Evolutionary conservation across 2,797 vertebrate species (phyloP), one percentile per base, ranked within the genome.

Genomic region (Sebastes ruberrimus): DNA sequence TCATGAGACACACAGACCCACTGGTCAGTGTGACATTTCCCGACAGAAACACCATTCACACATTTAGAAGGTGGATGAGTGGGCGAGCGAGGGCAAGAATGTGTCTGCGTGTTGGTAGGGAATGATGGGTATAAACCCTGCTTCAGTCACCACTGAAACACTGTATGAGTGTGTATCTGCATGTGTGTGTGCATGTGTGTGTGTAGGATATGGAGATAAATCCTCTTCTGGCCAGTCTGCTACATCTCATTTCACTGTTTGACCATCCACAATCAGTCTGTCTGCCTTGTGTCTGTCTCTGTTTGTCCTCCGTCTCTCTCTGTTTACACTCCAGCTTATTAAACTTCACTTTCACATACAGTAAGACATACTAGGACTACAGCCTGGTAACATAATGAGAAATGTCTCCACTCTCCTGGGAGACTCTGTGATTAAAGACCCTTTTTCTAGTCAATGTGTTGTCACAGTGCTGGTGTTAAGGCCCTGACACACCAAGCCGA

Each of bases 21-120:
- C 72, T 86, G 82, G 83, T 91, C 86, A 88, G 85, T 1, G 27
- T 87, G 93, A 92, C 90, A 92, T 95, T 93, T 91, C 53, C 74
- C 13, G 6, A 94, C 92, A 94, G 87, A 90, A 86, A 82, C 77
- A 4, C 88, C 81, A 93, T 93, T 94, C 81, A 93, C 82, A 69
- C 80, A 38, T 59, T 35, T 55, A 80, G 59, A 78, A 83, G 74
- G 77, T 79, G 79, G 71, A 53, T 10, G 63, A 33, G 78, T 32
- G 78, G 71, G 53, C 3, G 9, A 55, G 63, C 0, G 67, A 10
- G 73, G 61, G 66, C 10, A 25, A 46, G 56, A 57, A 33, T 61
- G 65, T 71, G 63, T 79, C 67, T 69, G 61, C 55, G 32, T 78
- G 66, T 33, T 35, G 13, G 13, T 64, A 33, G n/a, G 8, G 8